Base-by-base conservation (phyloP, 2,113 vertebrate genomes). In the Hiodon alosoides region DNA sequence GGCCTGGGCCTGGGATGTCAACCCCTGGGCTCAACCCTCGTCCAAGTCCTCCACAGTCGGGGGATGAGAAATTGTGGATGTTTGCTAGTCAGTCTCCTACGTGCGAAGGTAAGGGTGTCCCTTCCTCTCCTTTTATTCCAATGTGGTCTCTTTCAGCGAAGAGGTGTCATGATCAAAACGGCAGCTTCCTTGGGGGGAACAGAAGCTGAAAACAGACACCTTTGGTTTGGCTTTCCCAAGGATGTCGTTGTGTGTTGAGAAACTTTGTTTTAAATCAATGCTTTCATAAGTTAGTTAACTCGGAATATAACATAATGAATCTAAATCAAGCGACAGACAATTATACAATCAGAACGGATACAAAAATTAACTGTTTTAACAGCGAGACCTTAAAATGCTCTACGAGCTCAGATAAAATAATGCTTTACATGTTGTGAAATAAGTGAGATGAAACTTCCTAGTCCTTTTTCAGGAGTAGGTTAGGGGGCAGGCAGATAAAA, bases 311-410 rank as follows among this genome's bases (percentile, higher is more conserved):
- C 87, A 77, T 84, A 83, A 82, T 77, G 80, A 80, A 58, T 65
- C 59, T 76, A 86, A 69, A 81, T 80, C 81, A 83, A 74, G 80
- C 79, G 76, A 75, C 76, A 80, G 79, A 85, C 60, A 77, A 77
- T 17, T 77, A 80, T 84, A 83, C 79, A 81, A 83, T 83, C 85
- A 75, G 78, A 85, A 86, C 85, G 80, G 82, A 85, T 65, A 65
- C 31, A 65, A 79, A 82, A 74, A 81, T 80, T n/a, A 85, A 91
- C 90, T 90, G 90, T 91, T 91, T 92, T 89, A 91, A 91, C 91
- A 90, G 91, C 82, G 85, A 86, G 80, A 86, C 80, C 81, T 79
- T 79, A 81, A 83, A 80, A 76, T 4, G 90, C 90, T 91, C 90
- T 89, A 89, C 86, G 90, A 92, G 91, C 90, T 86, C 82, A 81